Evolutionary conservation across 2,113 vertebrate species (phyloP), one percentile per base, ranked within the genome.

Genomic region (Anas platyrhynchos): DNA sequence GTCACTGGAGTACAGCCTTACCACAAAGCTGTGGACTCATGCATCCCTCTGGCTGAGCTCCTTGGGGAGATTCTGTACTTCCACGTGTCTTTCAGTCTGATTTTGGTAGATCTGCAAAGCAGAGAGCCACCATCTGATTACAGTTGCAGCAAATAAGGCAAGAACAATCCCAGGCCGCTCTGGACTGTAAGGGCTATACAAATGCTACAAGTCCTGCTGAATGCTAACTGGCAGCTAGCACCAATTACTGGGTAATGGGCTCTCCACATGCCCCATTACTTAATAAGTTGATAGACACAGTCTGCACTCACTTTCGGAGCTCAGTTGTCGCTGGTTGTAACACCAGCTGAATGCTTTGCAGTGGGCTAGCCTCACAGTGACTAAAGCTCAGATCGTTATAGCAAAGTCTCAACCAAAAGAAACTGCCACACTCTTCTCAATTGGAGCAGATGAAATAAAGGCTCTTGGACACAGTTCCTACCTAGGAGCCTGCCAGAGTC

Each of bases 191-290:
- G 73, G 86, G 83, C 94, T 94, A 91, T 94, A 93, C 95, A 95
- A 93, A 94, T 75, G 76, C 83, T 61, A 29, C 34, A 94, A 88
- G 89, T 93, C 76, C 87, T 48, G 65, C 88, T 93, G 93, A 96
- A 95, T 95, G 83, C 83, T 94, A 90, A 94, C 96, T 97, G 96
- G 91, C 96, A 96, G 94, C 61, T 8, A 69, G 65, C 86, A 93
- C 89, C 93, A 95, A 96, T 97, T 95, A 96, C 91, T 18, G 83
- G 81, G 91, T 85, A 96, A 96, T 86, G 79, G 94, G 93, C 88
- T 93, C 91, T 96, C 80, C 77, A 52, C 90, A 88, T 90, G 91
- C 61, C 74, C 90, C 34, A 83, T 88, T 90, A 67, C 85, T 96
- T 94, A 95, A 86, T 86, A 92, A 96, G 88, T 81, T 90, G 44